Evolutionary conservation across 2,113 vertebrate genomes (phyloP).

Genomic region (Embiotoca jacksoni): DNA sequence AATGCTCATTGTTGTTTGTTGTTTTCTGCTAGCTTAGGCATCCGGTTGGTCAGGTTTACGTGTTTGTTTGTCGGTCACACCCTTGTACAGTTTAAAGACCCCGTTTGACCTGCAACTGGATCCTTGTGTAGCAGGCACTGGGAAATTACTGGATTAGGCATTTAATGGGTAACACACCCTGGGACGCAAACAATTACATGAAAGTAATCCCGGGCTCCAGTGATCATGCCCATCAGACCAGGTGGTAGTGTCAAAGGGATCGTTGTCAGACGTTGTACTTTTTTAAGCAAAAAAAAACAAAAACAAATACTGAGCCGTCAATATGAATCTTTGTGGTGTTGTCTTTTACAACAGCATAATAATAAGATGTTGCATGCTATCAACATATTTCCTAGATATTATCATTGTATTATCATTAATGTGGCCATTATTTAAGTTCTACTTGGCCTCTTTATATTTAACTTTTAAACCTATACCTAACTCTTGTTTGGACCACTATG

Average conservation of each 20-base stretch:
- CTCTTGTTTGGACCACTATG: conserved; percentile 63
- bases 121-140: conserved; percentile 57
- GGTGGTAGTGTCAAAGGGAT: conserved; percentile 33
- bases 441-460: conserved; percentile 48
- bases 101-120: conserved; percentile 74
- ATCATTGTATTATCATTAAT: conserved; percentile 46
- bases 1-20: conserved; percentile 5
- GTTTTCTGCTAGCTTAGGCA: conserved; percentile 26
- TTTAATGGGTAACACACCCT: conserved; percentile 68
- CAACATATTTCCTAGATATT: conserved; percentile 29
- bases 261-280: conserved; percentile 22
- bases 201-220: conserved; percentile 66
- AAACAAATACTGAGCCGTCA: conserved; percentile 64
- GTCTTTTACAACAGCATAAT: conserved; percentile 42
- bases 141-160: conserved; percentile 71
- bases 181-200: conserved; percentile 67
- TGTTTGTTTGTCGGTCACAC: conserved; percentile 58
- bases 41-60: conserved; percentile 20
- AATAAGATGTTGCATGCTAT: conserved; percentile 51
- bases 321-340: conserved; percentile 48
- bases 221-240: conserved; percentile 46
- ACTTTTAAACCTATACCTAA: conserved; percentile 34
- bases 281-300: not conserved
- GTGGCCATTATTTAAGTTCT: conserved; percentile 57
- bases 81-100: conserved; percentile 55